Conservation (phyloP, 2,888 invertebrate species). For the Pelosia muscerda region DNA sequence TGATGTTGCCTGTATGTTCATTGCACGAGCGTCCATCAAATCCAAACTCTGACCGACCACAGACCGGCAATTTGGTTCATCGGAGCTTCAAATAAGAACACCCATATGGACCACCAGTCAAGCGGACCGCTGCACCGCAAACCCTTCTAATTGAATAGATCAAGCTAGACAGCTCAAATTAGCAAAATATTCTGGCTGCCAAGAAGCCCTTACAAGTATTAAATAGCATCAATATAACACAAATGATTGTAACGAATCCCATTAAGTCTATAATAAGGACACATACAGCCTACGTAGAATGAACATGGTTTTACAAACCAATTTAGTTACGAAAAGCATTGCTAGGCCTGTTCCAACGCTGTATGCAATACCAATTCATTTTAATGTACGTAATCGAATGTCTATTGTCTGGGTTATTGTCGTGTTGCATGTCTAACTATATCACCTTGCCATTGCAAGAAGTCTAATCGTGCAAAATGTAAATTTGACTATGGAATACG, state of each 20-base stretch:
- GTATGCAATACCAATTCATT: constrained; percentile 52
- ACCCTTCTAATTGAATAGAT: no score
- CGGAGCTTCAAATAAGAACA: no score
- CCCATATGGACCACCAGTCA: no score
- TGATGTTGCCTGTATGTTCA: no score
- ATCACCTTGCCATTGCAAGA: constrained; percentile 37
- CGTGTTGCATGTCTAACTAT: constrained; percentile 44
- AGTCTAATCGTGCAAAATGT: constrained; percentile 31
- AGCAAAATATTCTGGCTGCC: no score
- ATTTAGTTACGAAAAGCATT: constrained; percentile 48
- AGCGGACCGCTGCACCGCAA: no score
- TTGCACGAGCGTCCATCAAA: no score
- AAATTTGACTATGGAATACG: not conserved
- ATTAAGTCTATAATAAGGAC: not conserved
- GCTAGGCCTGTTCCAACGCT: constrained; percentile 39
- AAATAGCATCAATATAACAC: no score
- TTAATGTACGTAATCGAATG: constrained; percentile 52
- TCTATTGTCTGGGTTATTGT: constrained; percentile 52
- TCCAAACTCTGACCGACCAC: no score
- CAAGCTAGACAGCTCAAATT: no score
- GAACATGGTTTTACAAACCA: constrained; percentile 45
- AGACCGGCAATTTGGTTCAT: no score
- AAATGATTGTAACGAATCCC: not conserved
- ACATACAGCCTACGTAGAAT: not conserved
- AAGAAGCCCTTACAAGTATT: no score